Percentiles rank a stretch among this genome's conserved stretches.
Evolutionary conservation across 2,797 vertebrate genomes (phyloP).

Genomic region (Danio jaintianensis): DNA sequence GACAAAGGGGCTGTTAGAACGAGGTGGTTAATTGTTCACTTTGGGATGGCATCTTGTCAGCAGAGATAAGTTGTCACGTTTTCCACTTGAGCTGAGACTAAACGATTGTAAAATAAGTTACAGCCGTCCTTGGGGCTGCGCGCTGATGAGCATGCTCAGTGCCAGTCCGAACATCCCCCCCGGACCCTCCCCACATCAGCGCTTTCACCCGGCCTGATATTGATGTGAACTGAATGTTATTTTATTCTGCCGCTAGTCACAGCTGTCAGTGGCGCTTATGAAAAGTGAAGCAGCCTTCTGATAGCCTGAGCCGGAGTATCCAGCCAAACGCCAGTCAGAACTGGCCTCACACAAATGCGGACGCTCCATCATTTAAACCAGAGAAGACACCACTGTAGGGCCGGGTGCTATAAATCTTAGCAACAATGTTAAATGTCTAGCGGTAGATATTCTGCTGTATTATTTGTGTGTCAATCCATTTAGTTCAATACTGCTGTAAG

Average conservation of each 20-base stretch:
- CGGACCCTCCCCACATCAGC: constrained; percentile 44
- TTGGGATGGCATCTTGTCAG: constrained; percentile 93
- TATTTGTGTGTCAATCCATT: no score
- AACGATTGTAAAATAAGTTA: constrained; percentile 99
- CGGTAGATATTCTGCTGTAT: no score
- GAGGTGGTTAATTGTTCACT: constrained; percentile 91
- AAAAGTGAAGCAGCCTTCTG: constrained; percentile 81
- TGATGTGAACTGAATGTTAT: constrained; percentile 97
- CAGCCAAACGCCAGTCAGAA: constrained; percentile 48
- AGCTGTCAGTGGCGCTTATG: constrained; percentile 87
- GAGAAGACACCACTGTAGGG: not conserved
- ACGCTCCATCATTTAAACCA: constrained; percentile 58
- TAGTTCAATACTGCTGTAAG: no score
- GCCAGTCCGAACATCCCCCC: constrained; percentile 56
- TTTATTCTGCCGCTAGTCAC: constrained; percentile 95
- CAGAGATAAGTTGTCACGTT: constrained; percentile 99
- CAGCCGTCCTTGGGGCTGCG: constrained; percentile 97
- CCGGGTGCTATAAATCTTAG: no score
- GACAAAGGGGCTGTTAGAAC: constrained; percentile 89
- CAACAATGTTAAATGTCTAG: no score
- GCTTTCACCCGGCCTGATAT: constrained; percentile 80
- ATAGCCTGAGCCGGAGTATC: constrained; percentile 50
- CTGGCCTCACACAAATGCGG: constrained; percentile 66
- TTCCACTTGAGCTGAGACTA: constrained; percentile 99
- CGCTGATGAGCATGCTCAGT: constrained; percentile 82